Percentiles rank a stretch among this genome's conserved stretches.
Evolutionary conservation across 1,140 invertebrate species (phyloP).

Genomic region (Zophobas morio): DNA sequence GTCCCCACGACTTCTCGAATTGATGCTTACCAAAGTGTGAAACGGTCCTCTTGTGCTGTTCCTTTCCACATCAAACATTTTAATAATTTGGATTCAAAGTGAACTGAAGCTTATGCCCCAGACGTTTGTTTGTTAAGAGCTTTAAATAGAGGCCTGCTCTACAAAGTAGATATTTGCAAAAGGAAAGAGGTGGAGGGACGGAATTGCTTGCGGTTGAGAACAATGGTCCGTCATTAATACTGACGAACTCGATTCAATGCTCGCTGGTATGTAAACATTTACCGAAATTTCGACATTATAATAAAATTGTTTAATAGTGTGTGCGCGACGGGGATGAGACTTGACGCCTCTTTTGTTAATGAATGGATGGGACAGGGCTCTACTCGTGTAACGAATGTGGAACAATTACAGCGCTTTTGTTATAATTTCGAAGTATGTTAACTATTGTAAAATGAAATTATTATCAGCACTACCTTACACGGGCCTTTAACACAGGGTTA

Average conservation of each 20-base stretch:
- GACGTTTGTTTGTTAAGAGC: conserved; percentile 29
- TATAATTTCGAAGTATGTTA: too few relatives aligned
- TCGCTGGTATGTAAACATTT: conserved; percentile 33
- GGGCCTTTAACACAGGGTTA: too few relatives aligned
- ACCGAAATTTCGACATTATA: conserved; percentile 1
- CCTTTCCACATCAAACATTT: conserved; percentile 15
- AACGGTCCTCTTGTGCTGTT: background rate
- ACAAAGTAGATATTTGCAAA: conserved; percentile 30
- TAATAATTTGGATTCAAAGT: conserved; percentile 28
- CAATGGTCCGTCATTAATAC: conserved; percentile 41
- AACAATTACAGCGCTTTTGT: background rate
- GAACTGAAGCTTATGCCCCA: conserved; percentile 10
- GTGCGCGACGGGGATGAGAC: background rate
- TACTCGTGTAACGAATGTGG: background rate
- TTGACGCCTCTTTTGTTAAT: background rate
- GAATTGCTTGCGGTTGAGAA: conserved; percentile 34
- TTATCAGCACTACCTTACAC: too few relatives aligned
- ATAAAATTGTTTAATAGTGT: conserved; percentile 30
- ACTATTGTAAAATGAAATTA: too few relatives aligned
- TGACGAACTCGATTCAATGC: conserved; percentile 36
- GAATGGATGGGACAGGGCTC: background rate
- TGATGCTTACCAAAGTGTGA: background rate
- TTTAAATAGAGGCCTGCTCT: conserved; percentile 18
- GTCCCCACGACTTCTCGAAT: background rate
- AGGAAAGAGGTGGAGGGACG: conserved; percentile 3